These are phyloP conservation scores for Carlito syrichta DNA, from an alignment of 2,113 vertebrate species.

Conservation along the genomic window DNA sequence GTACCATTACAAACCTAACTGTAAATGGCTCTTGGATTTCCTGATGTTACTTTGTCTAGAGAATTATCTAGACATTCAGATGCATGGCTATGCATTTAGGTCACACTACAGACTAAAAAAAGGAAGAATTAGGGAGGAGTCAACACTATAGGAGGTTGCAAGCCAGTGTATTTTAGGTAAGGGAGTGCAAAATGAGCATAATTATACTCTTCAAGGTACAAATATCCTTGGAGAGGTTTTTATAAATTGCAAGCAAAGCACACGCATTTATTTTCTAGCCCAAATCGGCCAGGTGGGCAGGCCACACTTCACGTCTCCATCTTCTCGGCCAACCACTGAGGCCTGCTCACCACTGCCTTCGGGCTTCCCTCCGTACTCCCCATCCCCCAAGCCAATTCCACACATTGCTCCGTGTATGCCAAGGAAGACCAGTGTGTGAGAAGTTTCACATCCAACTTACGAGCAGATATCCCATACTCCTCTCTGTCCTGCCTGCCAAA, in stretches of 20 bases:
- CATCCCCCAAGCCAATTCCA: neutral
- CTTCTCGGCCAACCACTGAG: neutral
- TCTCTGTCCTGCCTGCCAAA: neutral
- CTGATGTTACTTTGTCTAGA: neutral
- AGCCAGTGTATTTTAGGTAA: neutral
- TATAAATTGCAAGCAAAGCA: neutral
- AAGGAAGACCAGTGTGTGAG: neutral
- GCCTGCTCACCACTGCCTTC: neutral
- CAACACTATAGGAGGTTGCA: neutral
- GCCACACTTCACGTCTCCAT: neutral
- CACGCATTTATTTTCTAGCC: neutral
- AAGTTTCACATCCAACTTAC: neutral
- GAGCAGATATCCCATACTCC: neutral
- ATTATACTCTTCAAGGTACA: neutral
- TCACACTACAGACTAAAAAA: neutral
- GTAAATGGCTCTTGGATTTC: neutral
- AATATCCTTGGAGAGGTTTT: neutral
- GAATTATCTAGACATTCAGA: neutral
- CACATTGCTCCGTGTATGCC: neutral
- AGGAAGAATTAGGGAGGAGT: neutral
- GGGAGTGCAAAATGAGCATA: neutral
- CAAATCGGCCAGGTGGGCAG: neutral
- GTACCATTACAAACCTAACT: neutral
- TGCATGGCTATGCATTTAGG: too few species aligned
- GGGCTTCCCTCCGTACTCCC: neutral